phyloP scores from a whole-genome alignment of 2,888 invertebrate species.

The Erebia epiphron region DNA sequence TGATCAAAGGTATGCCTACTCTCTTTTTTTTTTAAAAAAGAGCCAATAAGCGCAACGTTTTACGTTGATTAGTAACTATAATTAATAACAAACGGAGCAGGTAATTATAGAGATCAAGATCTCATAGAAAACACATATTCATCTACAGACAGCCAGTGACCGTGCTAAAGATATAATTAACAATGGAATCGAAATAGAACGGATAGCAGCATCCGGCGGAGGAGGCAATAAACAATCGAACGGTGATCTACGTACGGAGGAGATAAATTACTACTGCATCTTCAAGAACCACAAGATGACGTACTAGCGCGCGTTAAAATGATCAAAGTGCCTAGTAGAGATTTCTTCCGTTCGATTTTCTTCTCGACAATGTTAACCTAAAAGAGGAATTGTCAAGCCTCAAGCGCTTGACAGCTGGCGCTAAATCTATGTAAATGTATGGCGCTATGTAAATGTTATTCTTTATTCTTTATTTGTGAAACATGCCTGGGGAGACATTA shows the following conservation, averaged over 20 bases:
- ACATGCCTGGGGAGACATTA: no score
- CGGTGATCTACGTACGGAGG: conserved; percentile 24
- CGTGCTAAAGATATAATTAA: conserved; percentile 42
- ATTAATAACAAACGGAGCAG: conserved; percentile 8
- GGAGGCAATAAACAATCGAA: conserved; percentile 74
- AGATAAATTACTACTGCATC: conserved; percentile 21
- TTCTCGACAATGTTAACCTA: no score
- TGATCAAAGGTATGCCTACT: no score
- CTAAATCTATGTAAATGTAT: no score
- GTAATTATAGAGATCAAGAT: conserved; percentile 19
- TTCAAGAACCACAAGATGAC: neutral
- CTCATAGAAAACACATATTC: conserved; percentile 20
- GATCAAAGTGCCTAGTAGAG: no score
- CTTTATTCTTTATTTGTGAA: no score
- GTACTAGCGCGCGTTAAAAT: no score
- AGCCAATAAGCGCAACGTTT: neutral
- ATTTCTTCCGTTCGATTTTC: no score
- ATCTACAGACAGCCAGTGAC: conserved; percentile 23
- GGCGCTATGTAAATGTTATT: no score
- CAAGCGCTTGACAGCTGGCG: no score
- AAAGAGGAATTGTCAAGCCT: no score
- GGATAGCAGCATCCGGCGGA: conserved; percentile 67
- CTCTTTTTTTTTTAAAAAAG: no score
- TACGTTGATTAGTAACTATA: conserved; percentile 27
- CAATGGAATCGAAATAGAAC: conserved; percentile 51